Base-by-base conservation (phyloP, 1,140 invertebrate genomes). In the Lamellibrachia luymesi region DNA sequence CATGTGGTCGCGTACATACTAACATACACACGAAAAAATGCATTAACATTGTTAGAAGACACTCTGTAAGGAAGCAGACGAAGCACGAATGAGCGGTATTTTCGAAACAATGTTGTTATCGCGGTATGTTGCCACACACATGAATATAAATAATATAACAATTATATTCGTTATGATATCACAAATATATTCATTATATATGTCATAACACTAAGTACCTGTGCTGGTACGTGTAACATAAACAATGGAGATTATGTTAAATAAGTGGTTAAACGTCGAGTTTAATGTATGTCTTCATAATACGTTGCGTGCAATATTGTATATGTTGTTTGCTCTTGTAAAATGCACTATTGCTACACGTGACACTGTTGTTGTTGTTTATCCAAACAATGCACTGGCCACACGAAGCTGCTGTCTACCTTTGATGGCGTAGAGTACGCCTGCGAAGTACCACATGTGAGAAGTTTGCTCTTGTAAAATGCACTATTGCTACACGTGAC, bases 371-470 rank as follows among this genome's bases (percentile, higher is more conserved):
- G 64, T 22, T 80, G 64, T 17, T 25, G 90, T 91, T 91, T 2
- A n/a, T n/a, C 10, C 17, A 91, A 25, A n/a, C 38, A n/a, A 4
- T n/a, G 27, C n/a, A 25, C 2, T 25, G 90, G 27, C 50, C 50
- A 38, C 49, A 8, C 90, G 49, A 90, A 90, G 52, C 6, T 56
- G 52, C 6, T 25, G n/a, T 50, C n/a, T 93, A 93, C 93, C 92
- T 94, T 94, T 93, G 51, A 94, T 56, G 10, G 52, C 92, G 50
- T 91, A 94, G 7, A 92, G 51, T 90, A 92, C 90, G 51, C 90
- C 93, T 50, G 80, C 92, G 51, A 92, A 93, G 51, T 94, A 93
- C 93, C 92, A 94, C 93, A 93, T 94, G 22, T 93, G 38, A 4
- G 51, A 13, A n/a, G 91, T 80, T 80, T 80, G 7, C 64, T 10